Evolutionary conservation across 2,797 vertebrate genomes (phyloP), one percentile per base, ranked within the genome.

Genomic region (Pogoniulus pusillus): DNA sequence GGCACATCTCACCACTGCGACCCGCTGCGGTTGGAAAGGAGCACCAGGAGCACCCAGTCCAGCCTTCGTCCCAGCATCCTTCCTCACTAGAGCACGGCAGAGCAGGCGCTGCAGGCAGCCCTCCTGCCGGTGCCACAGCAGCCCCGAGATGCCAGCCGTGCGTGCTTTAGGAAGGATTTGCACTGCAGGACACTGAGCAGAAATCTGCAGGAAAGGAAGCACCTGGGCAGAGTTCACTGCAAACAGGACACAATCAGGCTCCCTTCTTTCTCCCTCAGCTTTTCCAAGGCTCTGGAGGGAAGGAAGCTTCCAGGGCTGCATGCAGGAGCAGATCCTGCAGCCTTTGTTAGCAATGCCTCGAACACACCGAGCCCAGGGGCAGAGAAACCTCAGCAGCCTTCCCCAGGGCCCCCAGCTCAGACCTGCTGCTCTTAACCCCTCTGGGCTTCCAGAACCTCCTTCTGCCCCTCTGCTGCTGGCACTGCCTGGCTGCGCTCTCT

Each of bases 211-310:
- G 71, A 96, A 91, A 78, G 51, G 22, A 83, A 91, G 35, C 68
- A 59, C 32, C 95, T 92, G 85, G 91, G 63, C 5, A 70, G 77
- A 90, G 20, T 80, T 77, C 45, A 58, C 35, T 93, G 47, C 60
- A 82, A 92, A 82, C 1, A 7, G 49, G 41, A 72, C 70, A 45
- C 37, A 60, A 94, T 81, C 62, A 80, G 68, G 70, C 34, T 77
- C 85, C 62, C 9, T 59, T n/a, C n/a, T n/a, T n/a, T n/a, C n/a
- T n/a, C n/a, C n/a, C n/a, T n/a, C n/a, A n/a, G n/a, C n/a, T n/a
- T n/a, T n/a, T n/a, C n/a, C n/a, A n/a, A n/a, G n/a, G n/a, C n/a
- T n/a, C n/a, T n/a, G n/a, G n/a, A 85, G 30, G 39, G 91, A 87
- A 79, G 35, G 29, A 93, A 77, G 45, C 89, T 94, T 58, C n/a